Evolutionary conservation across 2,888 invertebrate species (phyloP).

Genomic region (Anagyrus pseudococci): DNA sequence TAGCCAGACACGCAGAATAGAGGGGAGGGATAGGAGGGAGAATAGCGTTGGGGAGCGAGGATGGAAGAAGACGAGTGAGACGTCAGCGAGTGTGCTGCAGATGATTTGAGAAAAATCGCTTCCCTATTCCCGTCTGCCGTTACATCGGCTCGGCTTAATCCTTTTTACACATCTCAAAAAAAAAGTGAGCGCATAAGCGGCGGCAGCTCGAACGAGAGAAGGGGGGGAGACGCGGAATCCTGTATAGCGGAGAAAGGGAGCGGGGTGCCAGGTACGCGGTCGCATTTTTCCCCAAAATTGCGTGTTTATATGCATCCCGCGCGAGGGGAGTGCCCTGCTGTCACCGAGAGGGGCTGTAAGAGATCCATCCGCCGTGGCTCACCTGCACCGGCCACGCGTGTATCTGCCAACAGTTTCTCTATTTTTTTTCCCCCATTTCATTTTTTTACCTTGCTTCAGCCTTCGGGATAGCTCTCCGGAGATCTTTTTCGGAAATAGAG

Average conservation of each 20-base stretch:
- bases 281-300: constrained; percentile 44
- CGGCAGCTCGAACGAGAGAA: constrained; percentile 17
- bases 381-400: no score
- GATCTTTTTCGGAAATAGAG: no score
- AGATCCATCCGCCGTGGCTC: no score
- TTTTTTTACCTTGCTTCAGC: no score
- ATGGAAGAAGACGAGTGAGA: neutral
- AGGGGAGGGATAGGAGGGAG: no score
- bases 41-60: no score
- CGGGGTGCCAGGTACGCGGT: constrained; percentile 39
- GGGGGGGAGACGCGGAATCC: constrained; percentile 3
- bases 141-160: constrained; percentile 49
- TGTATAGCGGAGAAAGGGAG: constrained; percentile 8
- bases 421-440: no score
- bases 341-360: no score
- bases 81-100: constrained; percentile 1
- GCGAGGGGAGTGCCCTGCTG: neutral
- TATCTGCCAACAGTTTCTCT: no score
- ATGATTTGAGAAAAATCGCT: constrained; percentile 38
- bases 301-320: constrained; percentile 41
- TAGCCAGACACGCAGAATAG: no score
- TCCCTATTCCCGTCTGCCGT: constrained; percentile 23
- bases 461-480: no score
- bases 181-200: constrained; percentile 7
- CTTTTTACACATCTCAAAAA: constrained; percentile 56